Conservation (phyloP, 2,888 invertebrate genomes). For the Sesia apiformis region DNA sequence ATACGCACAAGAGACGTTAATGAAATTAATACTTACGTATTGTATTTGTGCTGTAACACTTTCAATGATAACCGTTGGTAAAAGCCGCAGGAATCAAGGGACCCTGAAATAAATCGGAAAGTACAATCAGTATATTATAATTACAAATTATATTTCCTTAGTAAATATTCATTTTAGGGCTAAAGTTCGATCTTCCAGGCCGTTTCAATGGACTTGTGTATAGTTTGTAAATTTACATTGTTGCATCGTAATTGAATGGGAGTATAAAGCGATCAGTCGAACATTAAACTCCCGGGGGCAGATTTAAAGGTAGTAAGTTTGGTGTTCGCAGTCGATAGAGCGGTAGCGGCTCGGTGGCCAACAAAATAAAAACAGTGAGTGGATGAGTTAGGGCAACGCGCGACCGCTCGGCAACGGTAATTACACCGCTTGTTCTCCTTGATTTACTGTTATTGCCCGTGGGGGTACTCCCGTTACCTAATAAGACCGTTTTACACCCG, state of each 20-base stretch:
- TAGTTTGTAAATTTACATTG: not conserved
- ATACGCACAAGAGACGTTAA: too few relatives aligned
- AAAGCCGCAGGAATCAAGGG: slow-evolving; percentile 98
- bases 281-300: slow-evolving; percentile 63
- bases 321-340: slow-evolving; percentile 66
- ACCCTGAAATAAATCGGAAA: slow-evolving; percentile 81
- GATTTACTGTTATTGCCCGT: slow-evolving; percentile 76
- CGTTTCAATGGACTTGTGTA: too few relatives aligned
- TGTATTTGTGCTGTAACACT: slow-evolving; percentile 74
- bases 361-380: slow-evolving; percentile 70
- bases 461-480: slow-evolving; percentile 73
- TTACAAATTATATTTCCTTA: too few relatives aligned
- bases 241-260: slow-evolving; percentile 46
- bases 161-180: too few relatives aligned
- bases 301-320: slow-evolving; percentile 69
- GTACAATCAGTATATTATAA: slow-evolving; percentile 1
- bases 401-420: slow-evolving; percentile 72
- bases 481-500: slow-evolving; percentile 72
- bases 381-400: slow-evolving; percentile 70
- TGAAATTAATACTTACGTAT: slow-evolving; percentile 62
- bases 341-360: slow-evolving; percentile 55
- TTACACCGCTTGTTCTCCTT: slow-evolving; percentile 76
- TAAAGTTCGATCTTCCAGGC: too few relatives aligned
- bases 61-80: slow-evolving; percentile 98
- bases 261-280: slow-evolving; percentile 53